A percentile compares a stretch with the other conserved stretches of the same genome.
phyloP scores from a whole-genome alignment of 2,797 vertebrate species.

The Halcyon leucocephala region DNA sequence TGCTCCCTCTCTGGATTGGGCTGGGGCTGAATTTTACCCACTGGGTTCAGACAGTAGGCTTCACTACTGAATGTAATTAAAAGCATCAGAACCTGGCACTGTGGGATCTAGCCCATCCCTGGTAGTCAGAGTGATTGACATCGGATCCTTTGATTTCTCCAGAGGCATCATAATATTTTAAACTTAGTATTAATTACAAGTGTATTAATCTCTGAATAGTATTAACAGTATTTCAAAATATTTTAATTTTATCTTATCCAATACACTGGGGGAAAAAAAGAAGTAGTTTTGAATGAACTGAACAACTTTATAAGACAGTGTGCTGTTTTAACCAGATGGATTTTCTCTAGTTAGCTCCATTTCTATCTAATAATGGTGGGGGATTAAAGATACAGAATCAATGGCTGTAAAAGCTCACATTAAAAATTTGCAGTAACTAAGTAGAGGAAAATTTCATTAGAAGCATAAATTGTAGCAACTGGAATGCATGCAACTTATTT shows the following conservation, averaged over 20 bases:
- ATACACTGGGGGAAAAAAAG: background rate
- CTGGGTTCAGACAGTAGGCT: background rate
- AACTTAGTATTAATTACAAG: constrained; percentile 57
- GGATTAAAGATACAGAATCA: constrained; percentile 65
- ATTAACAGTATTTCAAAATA: constrained; percentile 57
- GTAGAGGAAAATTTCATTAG: constrained; percentile 53
- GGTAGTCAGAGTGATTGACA: constrained; percentile 14
- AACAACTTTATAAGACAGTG: constrained; percentile 49
- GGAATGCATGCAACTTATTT: constrained; percentile 29
- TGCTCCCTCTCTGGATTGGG: background rate
- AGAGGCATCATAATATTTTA: constrained; percentile 28
- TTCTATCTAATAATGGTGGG: constrained; percentile 15
- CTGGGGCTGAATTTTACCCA: background rate
- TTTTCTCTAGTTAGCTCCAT: constrained; percentile 52
- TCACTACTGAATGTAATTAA: background rate
- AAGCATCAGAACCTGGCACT: background rate
- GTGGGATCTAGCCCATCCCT: background rate
- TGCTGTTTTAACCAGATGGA: constrained; percentile 36
- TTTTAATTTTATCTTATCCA: background rate
- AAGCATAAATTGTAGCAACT: constrained; percentile 49
- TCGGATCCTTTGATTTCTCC: constrained; percentile 53
- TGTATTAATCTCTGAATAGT: constrained; percentile 37
- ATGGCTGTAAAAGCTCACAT: constrained; percentile 57
- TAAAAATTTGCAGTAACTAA: constrained; percentile 62
- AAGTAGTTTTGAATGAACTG: constrained; percentile 23